Evolutionary conservation across 2,113 vertebrate genomes (phyloP).

Genomic region (Cygnus buccinator): DNA sequence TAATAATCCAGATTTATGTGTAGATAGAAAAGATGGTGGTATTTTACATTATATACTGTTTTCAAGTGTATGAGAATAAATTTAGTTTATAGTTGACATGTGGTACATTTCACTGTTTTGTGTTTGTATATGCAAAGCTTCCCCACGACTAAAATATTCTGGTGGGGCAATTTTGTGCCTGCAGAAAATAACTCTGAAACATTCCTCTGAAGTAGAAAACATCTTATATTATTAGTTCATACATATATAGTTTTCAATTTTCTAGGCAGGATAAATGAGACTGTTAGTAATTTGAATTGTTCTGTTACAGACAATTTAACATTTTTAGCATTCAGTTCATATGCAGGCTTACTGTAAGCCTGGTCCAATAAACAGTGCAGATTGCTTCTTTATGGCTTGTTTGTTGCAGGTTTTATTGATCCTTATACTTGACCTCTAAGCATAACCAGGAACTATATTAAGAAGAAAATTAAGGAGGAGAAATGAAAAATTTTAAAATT

Average conservation of each 20-base stretch:
- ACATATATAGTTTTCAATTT: not conserved
- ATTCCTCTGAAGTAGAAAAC: not conserved
- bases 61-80: not conserved
- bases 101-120: not conserved
- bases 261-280: conserved; percentile 3
- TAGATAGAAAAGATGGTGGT: not conserved
- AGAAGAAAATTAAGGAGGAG: conserved; percentile 35
- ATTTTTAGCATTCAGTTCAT: conserved; percentile 48
- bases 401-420: conserved; percentile 54
- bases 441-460: conserved; percentile 23
- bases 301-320: conserved; percentile 47
- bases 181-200: not conserved
- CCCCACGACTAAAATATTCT: not conserved
- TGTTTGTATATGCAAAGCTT: not conserved
- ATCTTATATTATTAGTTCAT: not conserved
- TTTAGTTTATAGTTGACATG: not conserved
- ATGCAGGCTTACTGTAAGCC: not conserved
- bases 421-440: conserved; percentile 19
- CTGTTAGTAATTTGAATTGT: conserved; percentile 19
- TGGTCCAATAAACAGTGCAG: not conserved
- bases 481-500: conserved; percentile 39
- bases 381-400: conserved; percentile 39
- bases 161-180: not conserved
- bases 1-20: not conserved
- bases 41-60: not conserved